Evolutionary conservation across 2,888 invertebrate species (phyloP).

Genomic region (Lepidocyrtinus sp.): DNA sequence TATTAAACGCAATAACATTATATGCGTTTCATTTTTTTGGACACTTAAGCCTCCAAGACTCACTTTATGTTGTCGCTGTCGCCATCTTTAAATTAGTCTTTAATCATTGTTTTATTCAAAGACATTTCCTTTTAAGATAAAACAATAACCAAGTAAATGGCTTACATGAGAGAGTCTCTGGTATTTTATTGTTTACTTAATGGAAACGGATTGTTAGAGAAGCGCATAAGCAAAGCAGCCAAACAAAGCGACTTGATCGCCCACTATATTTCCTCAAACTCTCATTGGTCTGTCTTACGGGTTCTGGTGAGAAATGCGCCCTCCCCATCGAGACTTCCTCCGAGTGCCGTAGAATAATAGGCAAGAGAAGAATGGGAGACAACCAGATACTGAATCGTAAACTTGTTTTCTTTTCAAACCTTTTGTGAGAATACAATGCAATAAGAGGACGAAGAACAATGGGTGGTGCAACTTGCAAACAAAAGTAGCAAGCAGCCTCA

Average conservation of each 20-base stretch:
- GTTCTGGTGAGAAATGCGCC: conserved; percentile 46
- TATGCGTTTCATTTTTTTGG: too few species aligned
- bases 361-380: background rate
- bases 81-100: background rate
- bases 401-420: background rate
- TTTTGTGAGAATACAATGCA: background rate
- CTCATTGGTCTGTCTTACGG: conserved; percentile 50
- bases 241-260: conserved; percentile 51
- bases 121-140: background rate
- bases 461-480: background rate
- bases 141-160: too few species aligned
- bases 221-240: conserved; percentile 58
- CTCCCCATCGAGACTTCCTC: conserved; percentile 39
- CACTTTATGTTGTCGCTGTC: background rate
- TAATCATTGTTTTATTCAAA: background rate
- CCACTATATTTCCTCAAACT: conserved; percentile 48
- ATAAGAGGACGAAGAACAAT: background rate
- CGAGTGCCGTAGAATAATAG: conserved; percentile 22
- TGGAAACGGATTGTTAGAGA: conserved; percentile 35
- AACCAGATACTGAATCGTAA: background rate
- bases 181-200: background rate
- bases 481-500: background rate
- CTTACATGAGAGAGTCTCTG: too few species aligned
- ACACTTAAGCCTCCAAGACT: too few species aligned
- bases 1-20: too few species aligned